These are phyloP conservation scores for Phyllotreta striolata DNA, from an alignment of 2,888 invertebrate genomes.

Conservation along the genomic window DNA sequence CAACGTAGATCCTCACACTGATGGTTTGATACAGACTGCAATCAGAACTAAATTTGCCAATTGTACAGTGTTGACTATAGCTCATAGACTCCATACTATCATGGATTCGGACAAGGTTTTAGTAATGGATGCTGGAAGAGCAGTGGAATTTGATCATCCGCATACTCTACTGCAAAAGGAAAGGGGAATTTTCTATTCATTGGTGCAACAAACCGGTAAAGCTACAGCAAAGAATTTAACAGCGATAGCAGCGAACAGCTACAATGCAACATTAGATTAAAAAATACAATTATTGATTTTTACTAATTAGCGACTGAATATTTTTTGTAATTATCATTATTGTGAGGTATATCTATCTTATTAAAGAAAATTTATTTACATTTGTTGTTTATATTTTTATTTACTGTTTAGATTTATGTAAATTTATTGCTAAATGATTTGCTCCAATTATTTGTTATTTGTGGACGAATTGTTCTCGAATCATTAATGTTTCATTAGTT, in stretches of 20 bases:
- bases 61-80: conserved; percentile 84
- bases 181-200: conserved; percentile 50
- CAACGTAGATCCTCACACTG: conserved; percentile 80
- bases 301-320: too few relatives aligned
- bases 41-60: conserved; percentile 75
- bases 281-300: too few relatives aligned
- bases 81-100: conserved; percentile 83
- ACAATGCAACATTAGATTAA: not conserved
- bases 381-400: too few relatives aligned
- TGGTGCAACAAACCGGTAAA: conserved; percentile 74
- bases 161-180: conserved; percentile 66
- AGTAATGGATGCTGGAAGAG: conserved; percentile 79
- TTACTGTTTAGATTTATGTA: too few relatives aligned
- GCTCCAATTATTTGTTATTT: too few relatives aligned
- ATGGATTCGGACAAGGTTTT: conserved; percentile 86
- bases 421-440: too few relatives aligned
- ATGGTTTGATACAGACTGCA: conserved; percentile 77
- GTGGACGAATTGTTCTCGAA: too few relatives aligned
- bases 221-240: conserved; percentile 49
- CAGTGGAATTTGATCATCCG: conserved; percentile 81
- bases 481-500: too few relatives aligned
- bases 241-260: conserved; percentile 42
- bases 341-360: too few relatives aligned
- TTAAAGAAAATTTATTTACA: too few relatives aligned
- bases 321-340: too few relatives aligned